Percentiles rank a stretch among this genome's conserved stretches.
Evolutionary conservation across 2,113 vertebrate species (phyloP).

Genomic region (Mixornis gularis): DNA sequence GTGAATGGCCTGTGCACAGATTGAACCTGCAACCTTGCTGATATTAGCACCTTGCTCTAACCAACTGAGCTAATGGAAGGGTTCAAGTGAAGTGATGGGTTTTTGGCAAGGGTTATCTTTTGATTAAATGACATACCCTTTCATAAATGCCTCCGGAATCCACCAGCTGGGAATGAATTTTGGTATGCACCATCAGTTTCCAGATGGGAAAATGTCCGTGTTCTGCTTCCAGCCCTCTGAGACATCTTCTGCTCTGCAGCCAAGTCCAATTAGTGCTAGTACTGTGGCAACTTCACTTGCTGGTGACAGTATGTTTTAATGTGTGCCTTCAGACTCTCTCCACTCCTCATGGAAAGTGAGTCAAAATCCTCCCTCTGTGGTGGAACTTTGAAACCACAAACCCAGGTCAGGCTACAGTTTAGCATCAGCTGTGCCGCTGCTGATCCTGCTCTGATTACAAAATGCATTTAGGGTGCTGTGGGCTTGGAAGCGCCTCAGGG

Average conservation of each 20-base stretch:
- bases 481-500: background rate
- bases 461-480: background rate
- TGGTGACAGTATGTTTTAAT: constrained; percentile 39
- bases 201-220: constrained; percentile 40
- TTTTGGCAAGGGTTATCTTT: constrained; percentile 18
- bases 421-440: accelerated
- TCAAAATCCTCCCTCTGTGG: background rate
- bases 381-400: background rate
- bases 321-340: background rate
- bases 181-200: constrained; percentile 29
- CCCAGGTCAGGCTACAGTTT: background rate
- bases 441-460: background rate
- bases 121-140: constrained; percentile 15
- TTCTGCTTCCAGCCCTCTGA: constrained; percentile 50
- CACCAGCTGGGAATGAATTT: constrained; percentile 45
- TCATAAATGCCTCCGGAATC: constrained; percentile 20
- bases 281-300: constrained; percentile 10
- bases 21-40: background rate
- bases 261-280: constrained; percentile 52
- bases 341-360: background rate
- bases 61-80: background rate
- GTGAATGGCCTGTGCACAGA: background rate
- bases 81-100: background rate
- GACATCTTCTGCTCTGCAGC: constrained; percentile 23
- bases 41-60: background rate